Conservation (phyloP, 2,113 vertebrate genomes). For the Aramus guarauna region DNA sequence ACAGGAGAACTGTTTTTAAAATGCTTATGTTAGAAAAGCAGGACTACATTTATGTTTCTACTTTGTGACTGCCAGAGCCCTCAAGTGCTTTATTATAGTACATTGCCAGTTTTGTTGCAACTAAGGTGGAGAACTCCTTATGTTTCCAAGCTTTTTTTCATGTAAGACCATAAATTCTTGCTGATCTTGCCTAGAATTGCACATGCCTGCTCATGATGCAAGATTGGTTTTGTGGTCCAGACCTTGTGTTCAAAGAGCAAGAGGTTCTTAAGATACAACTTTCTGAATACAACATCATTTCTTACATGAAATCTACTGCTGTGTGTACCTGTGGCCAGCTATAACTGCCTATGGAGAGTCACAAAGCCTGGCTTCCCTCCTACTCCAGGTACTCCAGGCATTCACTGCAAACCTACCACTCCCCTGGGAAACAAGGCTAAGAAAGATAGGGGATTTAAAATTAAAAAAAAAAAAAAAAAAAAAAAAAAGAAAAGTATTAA, state of each 20-base stretch:
- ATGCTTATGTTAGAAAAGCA: conserved; percentile 4
- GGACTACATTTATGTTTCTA: conserved; percentile 22
- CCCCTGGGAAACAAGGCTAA: background rate
- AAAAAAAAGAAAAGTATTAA: background rate
- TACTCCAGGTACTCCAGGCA: background rate
- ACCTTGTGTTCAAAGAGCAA: background rate
- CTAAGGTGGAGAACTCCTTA: conserved; percentile 6
- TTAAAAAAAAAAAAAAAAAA: no score
- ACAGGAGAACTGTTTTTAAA: conserved; percentile 9
- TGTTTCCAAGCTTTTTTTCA: background rate
- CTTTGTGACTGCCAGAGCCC: conserved; percentile 27
- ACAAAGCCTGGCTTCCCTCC: background rate
- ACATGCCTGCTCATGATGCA: background rate
- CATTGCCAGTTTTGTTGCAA: background rate
- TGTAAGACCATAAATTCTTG: background rate
- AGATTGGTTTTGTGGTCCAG: background rate
- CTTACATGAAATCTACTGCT: background rate
- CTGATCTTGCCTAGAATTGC: background rate
- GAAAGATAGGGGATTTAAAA: fast-evolving
- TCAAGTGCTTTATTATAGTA: conserved; percentile 32
- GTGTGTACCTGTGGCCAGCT: background rate
- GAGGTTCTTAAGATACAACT: background rate
- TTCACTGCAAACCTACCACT: background rate
- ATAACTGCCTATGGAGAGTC: background rate
- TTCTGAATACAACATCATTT: background rate